These are phyloP conservation scores for Eilema depressum DNA, from an alignment of 2,888 invertebrate species.

Conservation along the genomic window DNA sequence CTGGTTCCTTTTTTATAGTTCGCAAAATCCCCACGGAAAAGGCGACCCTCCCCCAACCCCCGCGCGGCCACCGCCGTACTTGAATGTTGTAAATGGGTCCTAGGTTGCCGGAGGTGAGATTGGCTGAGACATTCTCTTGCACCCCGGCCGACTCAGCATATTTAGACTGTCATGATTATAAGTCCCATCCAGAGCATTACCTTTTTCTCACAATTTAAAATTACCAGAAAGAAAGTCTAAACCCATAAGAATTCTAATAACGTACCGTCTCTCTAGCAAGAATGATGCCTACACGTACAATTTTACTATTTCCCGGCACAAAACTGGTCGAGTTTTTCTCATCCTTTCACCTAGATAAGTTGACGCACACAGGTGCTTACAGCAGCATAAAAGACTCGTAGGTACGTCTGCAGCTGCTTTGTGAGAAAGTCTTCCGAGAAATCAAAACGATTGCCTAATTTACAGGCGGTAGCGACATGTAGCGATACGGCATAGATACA, in stretches of 20 bases:
- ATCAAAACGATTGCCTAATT: constrained; percentile 14
- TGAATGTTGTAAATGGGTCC: too few relatives aligned
- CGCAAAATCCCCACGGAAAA: too few relatives aligned
- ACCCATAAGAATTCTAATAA: not conserved
- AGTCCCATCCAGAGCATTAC: too few relatives aligned
- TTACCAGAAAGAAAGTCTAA: not conserved
- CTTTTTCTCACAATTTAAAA: too few relatives aligned
- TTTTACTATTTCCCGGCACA: not conserved
- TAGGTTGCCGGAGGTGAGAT: too few relatives aligned
- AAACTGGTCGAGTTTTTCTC: constrained; percentile 27
- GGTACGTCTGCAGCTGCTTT: constrained; percentile 26
- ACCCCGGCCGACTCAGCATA: too few relatives aligned
- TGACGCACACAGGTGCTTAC: constrained; percentile 20
- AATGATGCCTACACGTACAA: not conserved
- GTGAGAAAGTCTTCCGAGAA: constrained; percentile 52
- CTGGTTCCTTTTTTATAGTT: too few relatives aligned
- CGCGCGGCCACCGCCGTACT: too few relatives aligned
- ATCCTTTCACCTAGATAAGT: constrained; percentile 23
- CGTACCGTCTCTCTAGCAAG: not conserved
- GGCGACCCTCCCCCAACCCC: too few relatives aligned
- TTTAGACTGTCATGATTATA: too few relatives aligned
- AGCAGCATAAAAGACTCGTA: constrained; percentile 29
- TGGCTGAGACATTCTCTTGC: too few relatives aligned
- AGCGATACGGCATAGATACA: too few relatives aligned
- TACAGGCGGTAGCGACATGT: constrained; percentile 21